phyloP scores from a whole-genome alignment of 2,113 vertebrate species.

The Coturnix japonica region DNA sequence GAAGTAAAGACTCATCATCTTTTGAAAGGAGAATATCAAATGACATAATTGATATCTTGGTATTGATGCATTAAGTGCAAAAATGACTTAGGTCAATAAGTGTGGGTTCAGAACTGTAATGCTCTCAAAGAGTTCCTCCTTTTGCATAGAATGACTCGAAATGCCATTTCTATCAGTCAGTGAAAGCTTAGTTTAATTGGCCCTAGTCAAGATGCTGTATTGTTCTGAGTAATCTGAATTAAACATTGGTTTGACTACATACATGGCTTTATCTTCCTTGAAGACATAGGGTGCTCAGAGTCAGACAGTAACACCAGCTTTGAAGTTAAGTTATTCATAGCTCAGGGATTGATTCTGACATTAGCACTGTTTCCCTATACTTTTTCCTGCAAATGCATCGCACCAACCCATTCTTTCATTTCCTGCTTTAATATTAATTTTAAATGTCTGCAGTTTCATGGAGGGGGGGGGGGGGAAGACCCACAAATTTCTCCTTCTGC shows the following conservation, averaged over 20 bases:
- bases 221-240: slow-evolving; percentile 66
- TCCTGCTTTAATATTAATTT: slow-evolving; percentile 50
- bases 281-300: slow-evolving; percentile 59
- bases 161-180: slow-evolving; percentile 56
- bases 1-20: background rate
- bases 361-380: slow-evolving; percentile 19
- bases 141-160: background rate
- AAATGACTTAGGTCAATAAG: slow-evolving; percentile 12
- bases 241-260: slow-evolving; percentile 68
- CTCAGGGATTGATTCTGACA: slow-evolving; percentile 63
- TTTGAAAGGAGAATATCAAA: background rate
- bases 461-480: background rate
- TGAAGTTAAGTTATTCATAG: slow-evolving; percentile 73
- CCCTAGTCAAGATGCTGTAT: slow-evolving; percentile 52
- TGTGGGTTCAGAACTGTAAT: background rate
- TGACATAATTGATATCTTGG: background rate
- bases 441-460: slow-evolving; percentile 15
- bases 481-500: background rate
- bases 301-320: slow-evolving; percentile 62
- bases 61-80: background rate
- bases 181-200: slow-evolving; percentile 66
- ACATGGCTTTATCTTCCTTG: slow-evolving; percentile 66
- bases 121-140: background rate
- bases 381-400: slow-evolving; percentile 35
- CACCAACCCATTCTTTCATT: slow-evolving; percentile 51